Base-by-base conservation (phyloP, 2,888 invertebrate genomes). In the Pantelozetes paolii region DNA sequence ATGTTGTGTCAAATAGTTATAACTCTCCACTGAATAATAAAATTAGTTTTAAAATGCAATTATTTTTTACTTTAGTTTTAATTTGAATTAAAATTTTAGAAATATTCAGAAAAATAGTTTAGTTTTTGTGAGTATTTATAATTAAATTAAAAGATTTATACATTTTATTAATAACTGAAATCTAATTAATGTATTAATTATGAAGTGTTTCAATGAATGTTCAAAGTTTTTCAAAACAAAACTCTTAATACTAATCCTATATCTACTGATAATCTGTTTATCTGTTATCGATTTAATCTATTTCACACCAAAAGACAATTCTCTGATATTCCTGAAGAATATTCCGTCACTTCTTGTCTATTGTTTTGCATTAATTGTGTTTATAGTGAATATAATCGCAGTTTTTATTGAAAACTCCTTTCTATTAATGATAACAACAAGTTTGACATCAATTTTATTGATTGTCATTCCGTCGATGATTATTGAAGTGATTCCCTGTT, bases 381-480 rank as follows among this genome's bases (percentile, higher is more conserved):
- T 40, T 42, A 9, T 67, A 23, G 15, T 42, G 8, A 42, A 40
- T 23, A 67, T 67, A 13, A 40, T 67, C 5, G 67, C 20, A 5
- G 23, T 67, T 18, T 42, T 67, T 11, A 23, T 42, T 13, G 67
- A 67, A 23, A 42, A 42, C 23, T n/a, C 67, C 23, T 13, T 67
- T 42, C 1, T 42, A 8, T 42, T 67, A 11, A 42, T 67, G 23
- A 32, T 67, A 40, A 67, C 67, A 0, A 67, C 67, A 13, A 42
- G 67, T 42, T 42, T 67, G 1, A 67, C 67, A 23, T 40, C 67
- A 23, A 8, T 67, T 1, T 8, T 67, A 1, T 9, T 67, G 26
- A 67, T 67, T 13, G 5, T 42, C 8, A 67, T 67, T 1, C 67
- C 67, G 13, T 40, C 67, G 67, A 67, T 67, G 67, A 67, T 67